These are phyloP conservation scores for Moxostoma hubbsi DNA, from an alignment of 2,797 vertebrate species.

Conservation along the genomic window DNA sequence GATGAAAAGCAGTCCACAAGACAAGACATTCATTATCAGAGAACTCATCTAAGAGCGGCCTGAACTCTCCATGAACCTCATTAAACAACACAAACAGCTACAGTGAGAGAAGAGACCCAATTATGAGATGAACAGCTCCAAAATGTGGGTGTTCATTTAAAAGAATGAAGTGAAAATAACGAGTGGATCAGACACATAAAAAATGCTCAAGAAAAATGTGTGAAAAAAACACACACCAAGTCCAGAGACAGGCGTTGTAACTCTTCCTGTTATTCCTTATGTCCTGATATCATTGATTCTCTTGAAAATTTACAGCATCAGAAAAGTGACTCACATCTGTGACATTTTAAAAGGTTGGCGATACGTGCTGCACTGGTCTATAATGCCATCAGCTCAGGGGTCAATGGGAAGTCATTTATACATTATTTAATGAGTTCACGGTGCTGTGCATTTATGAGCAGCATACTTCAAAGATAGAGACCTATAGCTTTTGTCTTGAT, in stretches of 20 bases:
- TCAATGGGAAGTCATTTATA: conserved; percentile 50
- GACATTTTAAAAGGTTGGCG: conserved; percentile 39
- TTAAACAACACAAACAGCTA: conserved; percentile 40
- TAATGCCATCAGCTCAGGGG: conserved; percentile 46
- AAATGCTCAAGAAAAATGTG: too few relatives aligned
- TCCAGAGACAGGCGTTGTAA: too few relatives aligned
- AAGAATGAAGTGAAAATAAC: conserved; percentile 4
- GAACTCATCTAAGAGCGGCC: conserved; percentile 49
- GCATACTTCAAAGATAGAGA: conserved; percentile 32
- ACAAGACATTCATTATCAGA: conserved; percentile 15
- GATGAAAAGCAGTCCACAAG: not conserved
- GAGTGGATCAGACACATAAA: not conserved
- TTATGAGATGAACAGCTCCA: conserved; percentile 9
- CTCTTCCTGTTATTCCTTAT: too few relatives aligned
- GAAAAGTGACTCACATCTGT: conserved; percentile 2
- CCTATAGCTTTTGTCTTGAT: conserved; percentile 44
- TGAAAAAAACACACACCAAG: too few relatives aligned
- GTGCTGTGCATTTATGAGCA: conserved; percentile 44
- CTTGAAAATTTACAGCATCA: not conserved
- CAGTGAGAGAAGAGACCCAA: not conserved
- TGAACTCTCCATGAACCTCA: conserved; percentile 53
- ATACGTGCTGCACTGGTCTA: conserved; percentile 46
- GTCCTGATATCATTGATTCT: too few relatives aligned
- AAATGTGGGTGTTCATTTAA: conserved; percentile 33
- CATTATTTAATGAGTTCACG: conserved; percentile 59